Conservation (phyloP, 2,888 invertebrate genomes). For the Stramonita haemastoma region DNA sequence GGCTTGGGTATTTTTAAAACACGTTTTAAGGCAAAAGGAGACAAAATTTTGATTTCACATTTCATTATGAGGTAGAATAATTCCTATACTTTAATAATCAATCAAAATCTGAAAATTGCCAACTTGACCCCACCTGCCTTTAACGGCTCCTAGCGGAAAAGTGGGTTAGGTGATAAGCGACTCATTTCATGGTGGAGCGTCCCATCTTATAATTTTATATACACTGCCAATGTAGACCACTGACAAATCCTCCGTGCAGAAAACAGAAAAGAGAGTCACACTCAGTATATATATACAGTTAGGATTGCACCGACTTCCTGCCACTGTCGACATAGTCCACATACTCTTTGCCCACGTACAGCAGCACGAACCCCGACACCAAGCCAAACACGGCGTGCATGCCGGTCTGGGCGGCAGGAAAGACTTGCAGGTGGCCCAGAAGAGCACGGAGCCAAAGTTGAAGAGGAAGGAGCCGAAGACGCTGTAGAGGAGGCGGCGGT, state of each 20-base stretch:
- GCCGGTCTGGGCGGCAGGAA: conserved; percentile 85
- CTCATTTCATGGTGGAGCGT: no score
- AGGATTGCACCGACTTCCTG: conserved; percentile 6
- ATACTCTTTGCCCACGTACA: conserved; percentile 62
- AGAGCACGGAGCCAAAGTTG: conserved; percentile 91
- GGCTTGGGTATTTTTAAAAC: no score
- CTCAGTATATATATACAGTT: not conserved
- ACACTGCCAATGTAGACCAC: not conserved
- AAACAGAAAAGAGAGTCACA: not conserved
- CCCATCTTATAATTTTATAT: no score
- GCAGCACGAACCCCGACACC: conserved; percentile 57
- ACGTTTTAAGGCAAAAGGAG: no score
- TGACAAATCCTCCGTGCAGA: not conserved
- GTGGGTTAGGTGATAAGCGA: no score
- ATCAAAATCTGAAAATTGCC: no score
- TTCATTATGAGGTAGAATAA: no score
- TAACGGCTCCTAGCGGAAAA: no score
- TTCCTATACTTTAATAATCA: no score
- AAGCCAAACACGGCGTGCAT: conserved; percentile 85
- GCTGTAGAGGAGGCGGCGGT: conserved; percentile 83
- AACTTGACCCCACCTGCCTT: no score
- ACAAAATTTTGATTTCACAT: no score
- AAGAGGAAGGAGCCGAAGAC: conserved; percentile 82
- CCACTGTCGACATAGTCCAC: conserved; percentile 53
- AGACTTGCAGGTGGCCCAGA: conserved; percentile 91